Evolutionary conservation across 2,113 vertebrate genomes (phyloP).

Genomic region (Xenus cinereus): DNA sequence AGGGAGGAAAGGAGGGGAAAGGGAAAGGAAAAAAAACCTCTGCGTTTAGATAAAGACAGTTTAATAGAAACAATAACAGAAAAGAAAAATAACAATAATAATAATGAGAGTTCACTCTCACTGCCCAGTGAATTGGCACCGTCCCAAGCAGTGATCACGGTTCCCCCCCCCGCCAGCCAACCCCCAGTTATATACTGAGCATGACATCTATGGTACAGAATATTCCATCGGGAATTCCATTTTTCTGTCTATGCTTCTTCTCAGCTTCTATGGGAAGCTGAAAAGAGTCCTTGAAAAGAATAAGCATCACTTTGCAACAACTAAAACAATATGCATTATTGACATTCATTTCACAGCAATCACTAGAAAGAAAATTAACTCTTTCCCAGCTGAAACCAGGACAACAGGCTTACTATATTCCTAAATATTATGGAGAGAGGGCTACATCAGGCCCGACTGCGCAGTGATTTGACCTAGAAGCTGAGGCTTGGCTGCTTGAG

Average conservation of each 20-base stretch:
- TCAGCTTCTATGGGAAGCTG: not conserved
- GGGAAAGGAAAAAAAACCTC: not conserved
- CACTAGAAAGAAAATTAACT: not conserved
- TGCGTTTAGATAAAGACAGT: not conserved
- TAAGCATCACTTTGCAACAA: not conserved
- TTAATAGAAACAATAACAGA: not conserved
- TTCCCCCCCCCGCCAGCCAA: not conserved
- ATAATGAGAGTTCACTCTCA: not conserved
- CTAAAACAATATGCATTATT: not conserved
- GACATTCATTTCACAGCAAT: not conserved
- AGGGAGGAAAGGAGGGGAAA: not conserved
- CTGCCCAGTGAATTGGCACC: not conserved
- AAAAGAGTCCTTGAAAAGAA: not conserved
- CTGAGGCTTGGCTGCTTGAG: not conserved
- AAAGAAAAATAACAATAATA: not conserved
- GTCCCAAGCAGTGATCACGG: not conserved
- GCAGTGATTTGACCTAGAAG: not conserved
- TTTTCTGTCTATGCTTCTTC: not conserved
- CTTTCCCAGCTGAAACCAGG: not conserved
- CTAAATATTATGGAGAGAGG: not conserved
- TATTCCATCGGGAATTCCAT: not conserved
- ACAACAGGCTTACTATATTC: not conserved
- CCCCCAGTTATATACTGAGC: not conserved
- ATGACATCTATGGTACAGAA: not conserved
- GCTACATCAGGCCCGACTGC: not conserved